Conservation (phyloP, 2,888 invertebrate species). For the Amiota minor region DNA sequence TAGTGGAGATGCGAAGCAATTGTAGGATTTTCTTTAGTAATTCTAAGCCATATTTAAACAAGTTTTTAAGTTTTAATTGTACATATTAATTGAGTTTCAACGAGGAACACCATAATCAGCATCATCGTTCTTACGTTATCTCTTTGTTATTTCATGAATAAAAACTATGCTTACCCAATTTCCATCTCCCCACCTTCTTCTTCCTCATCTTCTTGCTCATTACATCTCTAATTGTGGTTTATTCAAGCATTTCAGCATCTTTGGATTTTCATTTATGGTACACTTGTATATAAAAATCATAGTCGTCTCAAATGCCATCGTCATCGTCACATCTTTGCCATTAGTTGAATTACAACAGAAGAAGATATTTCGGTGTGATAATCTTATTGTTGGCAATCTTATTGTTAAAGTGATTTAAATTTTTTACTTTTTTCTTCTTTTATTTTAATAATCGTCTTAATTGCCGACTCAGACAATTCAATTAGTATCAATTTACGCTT, state of each 20-base stretch:
- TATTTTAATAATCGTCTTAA: not conserved
- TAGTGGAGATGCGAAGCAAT: not conserved
- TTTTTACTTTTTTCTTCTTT: not conserved
- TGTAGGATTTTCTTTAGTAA: not conserved
- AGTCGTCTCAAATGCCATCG: not conserved
- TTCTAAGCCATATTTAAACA: constrained; percentile 17
- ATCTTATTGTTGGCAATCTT: not conserved
- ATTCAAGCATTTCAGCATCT: no score
- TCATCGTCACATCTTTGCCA: constrained; percentile 6
- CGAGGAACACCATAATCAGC: not conserved
- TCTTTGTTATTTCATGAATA: no score
- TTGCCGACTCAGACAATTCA: not conserved
- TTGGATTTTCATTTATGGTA: no score
- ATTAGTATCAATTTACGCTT: constrained; percentile 21
- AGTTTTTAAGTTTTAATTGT: constrained; percentile 25
- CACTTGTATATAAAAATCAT: no score
- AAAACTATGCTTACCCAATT: no score
- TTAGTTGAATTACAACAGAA: not conserved
- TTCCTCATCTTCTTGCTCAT: no score
- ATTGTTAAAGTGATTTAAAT: not conserved
- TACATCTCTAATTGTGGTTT: no score
- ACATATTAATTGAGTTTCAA: constrained; percentile 27
- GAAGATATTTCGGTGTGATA: not conserved
- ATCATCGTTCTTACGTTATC: not conserved
- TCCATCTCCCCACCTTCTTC: no score